A percentile compares a stretch with the other conserved stretches of the same genome.
These are phyloP conservation scores for Sebastes vulpes DNA, from an alignment of 2,797 vertebrate species.

Conservation along the genomic window DNA sequence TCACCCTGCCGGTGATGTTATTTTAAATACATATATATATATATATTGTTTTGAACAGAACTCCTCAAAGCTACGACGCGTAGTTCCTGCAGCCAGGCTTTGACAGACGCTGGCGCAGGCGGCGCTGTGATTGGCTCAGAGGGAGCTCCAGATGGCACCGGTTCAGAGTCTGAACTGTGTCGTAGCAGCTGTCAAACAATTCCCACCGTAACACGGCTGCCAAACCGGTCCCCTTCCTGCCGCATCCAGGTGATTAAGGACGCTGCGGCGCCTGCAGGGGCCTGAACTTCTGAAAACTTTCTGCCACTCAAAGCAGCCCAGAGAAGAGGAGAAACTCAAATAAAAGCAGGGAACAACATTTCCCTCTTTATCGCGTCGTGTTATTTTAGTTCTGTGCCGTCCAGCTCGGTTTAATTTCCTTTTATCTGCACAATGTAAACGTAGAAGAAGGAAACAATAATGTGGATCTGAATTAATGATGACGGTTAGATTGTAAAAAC, in stretches of 20 bases:
- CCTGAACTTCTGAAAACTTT: neutral
- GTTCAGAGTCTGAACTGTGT: neutral
- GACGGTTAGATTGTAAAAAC: neutral
- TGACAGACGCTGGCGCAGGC: neutral
- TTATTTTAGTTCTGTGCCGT: too few species aligned
- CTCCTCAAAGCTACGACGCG: too few species aligned
- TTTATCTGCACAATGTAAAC: neutral
- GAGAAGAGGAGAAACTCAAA: neutral
- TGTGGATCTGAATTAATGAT: constrained; percentile 4
- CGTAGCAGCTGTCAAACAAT: neutral
- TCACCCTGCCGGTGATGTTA: neutral
- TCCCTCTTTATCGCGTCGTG: neutral
- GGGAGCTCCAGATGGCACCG: constrained; percentile 4
- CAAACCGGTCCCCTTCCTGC: neutral
- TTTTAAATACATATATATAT: too few species aligned
- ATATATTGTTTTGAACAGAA: neutral
- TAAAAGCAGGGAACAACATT: neutral
- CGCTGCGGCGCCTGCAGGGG: neutral
- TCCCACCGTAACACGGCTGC: neutral
- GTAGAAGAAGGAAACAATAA: neutral
- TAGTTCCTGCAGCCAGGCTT: neutral
- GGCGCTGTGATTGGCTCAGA: constrained; percentile 1
- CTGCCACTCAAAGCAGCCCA: neutral
- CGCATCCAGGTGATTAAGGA: neutral
- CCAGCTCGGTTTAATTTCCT: neutral